A percentile compares a stretch with the other conserved stretches of the same genome.
phyloP scores from a whole-genome alignment of 2,113 vertebrate genomes.

The Cottus gobio region DNA sequence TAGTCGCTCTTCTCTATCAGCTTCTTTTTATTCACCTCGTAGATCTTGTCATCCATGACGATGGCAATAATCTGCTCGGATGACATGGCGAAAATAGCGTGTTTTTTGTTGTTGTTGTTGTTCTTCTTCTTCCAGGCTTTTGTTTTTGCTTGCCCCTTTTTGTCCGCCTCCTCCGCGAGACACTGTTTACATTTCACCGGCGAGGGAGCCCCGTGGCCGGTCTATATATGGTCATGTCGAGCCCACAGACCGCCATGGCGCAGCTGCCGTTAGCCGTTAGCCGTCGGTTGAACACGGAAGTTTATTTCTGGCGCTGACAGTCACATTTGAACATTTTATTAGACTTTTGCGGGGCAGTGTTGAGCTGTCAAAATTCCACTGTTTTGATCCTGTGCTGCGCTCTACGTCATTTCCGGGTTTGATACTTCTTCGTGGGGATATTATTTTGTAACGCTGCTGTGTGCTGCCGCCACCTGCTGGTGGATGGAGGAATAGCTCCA shows the following conservation, averaged over 20 bases:
- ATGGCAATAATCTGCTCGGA: conserved; percentile 90
- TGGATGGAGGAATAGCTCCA: not conserved
- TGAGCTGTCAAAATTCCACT: conserved; percentile 48
- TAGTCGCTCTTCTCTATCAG: conserved; percentile 97
- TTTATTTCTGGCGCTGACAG: not conserved
- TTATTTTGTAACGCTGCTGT: not conserved
- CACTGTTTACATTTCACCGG: conserved; percentile 75
- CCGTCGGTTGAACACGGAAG: too few relatives aligned
- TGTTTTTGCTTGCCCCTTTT: conserved; percentile 16
- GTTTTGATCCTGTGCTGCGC: conserved; percentile 60
- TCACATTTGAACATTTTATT: conserved; percentile 10
- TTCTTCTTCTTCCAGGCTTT: not conserved
- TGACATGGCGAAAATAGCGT: conserved; percentile 78
- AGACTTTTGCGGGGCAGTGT: not conserved
- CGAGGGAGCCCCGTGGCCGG: conserved; percentile 56
- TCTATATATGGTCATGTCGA: conserved; percentile 84
- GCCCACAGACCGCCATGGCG: conserved; percentile 61
- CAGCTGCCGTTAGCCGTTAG: conserved; percentile 28
- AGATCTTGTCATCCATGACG: conserved; percentile 89
- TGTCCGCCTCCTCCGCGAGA: conserved; percentile 34
- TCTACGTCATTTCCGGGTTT: conserved; percentile 18
- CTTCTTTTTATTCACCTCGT: conserved; percentile 91
- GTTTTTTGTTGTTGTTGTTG: not conserved
- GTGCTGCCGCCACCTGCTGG: conserved; percentile 33
- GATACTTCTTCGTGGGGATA: conserved; percentile 10